Conservation (phyloP, 2,888 invertebrate genomes). For the Phyllotreta striolata region DNA sequence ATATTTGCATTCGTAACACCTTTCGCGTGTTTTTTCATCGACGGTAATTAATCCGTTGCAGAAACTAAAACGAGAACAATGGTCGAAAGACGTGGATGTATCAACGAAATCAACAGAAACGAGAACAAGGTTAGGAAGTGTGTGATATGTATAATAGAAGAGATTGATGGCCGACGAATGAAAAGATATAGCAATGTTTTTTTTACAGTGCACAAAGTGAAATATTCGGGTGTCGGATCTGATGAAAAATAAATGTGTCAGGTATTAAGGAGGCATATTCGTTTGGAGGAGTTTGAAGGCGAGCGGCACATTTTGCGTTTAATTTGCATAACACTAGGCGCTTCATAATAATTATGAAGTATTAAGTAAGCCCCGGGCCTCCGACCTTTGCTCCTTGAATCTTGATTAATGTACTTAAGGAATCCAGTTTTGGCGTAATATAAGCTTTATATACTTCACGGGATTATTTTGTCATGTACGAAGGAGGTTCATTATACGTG, state of each 20-base stretch:
- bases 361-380: constrained; percentile 44
- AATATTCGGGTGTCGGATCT: too few relatives aligned
- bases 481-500: constrained; percentile 47
- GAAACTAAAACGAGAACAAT: too few relatives aligned
- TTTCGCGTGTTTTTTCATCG: too few relatives aligned
- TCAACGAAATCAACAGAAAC: too few relatives aligned
- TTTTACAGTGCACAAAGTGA: too few relatives aligned
- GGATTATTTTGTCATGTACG: constrained; percentile 49
- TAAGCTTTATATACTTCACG: constrained; percentile 51
- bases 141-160: too few relatives aligned
- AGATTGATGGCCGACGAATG: too few relatives aligned
- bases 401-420: constrained; percentile 51
- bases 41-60: too few relatives aligned
- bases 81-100: too few relatives aligned
- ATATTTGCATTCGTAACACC: too few relatives aligned
- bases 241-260: constrained; percentile 29
- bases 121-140: too few relatives aligned
- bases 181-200: constrained; percentile 5
- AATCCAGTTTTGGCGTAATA: constrained; percentile 52
- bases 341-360: constrained; percentile 44
- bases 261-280: constrained; percentile 24
- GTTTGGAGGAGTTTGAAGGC: constrained; percentile 15
- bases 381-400: constrained; percentile 48
- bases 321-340: constrained; percentile 44
- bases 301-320: constrained; percentile 32